Base-by-base conservation (phyloP, 2,888 invertebrate species). In the Sphaerophoria taeniata region DNA sequence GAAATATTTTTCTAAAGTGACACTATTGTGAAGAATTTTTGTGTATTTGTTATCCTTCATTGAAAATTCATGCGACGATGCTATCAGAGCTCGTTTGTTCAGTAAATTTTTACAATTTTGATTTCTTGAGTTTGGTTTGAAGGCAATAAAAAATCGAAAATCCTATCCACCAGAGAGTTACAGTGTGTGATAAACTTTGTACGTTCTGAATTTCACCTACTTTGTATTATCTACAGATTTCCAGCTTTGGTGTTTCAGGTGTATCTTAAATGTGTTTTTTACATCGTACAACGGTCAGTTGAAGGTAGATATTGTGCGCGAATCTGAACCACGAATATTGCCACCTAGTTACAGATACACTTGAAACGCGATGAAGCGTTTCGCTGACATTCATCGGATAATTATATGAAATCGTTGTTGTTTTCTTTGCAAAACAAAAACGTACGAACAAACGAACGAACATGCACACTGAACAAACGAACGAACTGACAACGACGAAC, bases 371-470 rank as follows among this genome's bases (percentile, higher is more conserved):
- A 51, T 60, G 58, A 75, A 75, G 39, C 47, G 61, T 47, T 51
- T 43, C 61, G 55, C 55, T 70, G 70, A 69, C 61, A 71, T 69
- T 56, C 49, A 12, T 60, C 69, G 65, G 75, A 55, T 71, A 76
- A 76, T 76, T 76, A 72, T 81, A 56, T 67, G 71, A 70, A 9
- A 49, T 58, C 34, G 49, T 45, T 45, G 0, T 34, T 63, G 12
- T 24, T 33, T 9, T 49, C 4, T 69, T n/a, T 34, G 49, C n/a
- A 43, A 9, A 9, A 14, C 16, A 45, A 36, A 6, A 39, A 39
- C 9, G 34, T 11, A 6, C 43, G 6, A 6, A 4, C 39, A 6
- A 6, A 43, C 11, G 39, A 3, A 9, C 6, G 36, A 16, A 36
- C 36, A 9, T 4, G 16, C 36, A 3, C 39, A 39, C 36, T 24